Evolutionary conservation across 2,113 vertebrate genomes (phyloP).

Genomic region (Callochromis pleurospilus): DNA sequence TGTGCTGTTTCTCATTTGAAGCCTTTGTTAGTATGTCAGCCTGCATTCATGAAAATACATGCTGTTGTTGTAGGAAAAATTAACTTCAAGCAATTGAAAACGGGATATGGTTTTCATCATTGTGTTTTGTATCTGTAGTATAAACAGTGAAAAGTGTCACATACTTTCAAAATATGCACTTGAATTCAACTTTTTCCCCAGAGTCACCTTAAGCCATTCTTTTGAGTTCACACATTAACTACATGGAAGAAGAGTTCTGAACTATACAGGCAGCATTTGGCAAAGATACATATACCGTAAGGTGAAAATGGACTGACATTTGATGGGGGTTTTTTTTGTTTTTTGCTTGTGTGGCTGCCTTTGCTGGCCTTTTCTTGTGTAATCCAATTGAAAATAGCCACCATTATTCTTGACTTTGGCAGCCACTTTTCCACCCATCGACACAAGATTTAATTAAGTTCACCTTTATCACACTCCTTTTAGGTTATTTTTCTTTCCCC

Average conservation of each 20-base stretch:
- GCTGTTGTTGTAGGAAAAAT: background rate
- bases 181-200: background rate
- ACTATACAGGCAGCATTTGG: background rate
- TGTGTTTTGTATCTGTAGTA: background rate
- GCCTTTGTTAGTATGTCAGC: background rate
- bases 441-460: conserved; percentile 46
- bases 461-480: background rate
- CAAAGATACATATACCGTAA: background rate
- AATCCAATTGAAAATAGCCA: background rate
- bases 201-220: background rate
- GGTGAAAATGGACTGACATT: background rate
- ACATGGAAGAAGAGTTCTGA: background rate
- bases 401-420: background rate
- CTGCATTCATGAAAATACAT: background rate
- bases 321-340: fast-evolving
- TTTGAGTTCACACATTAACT: background rate
- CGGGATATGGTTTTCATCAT: background rate
- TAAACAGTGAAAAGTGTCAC: background rate
- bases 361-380: background rate
- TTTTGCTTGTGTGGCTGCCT: background rate
- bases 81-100: background rate
- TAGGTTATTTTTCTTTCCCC: background rate
- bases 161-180: background rate
- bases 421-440: background rate
- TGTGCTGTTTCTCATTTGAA: background rate